These are phyloP conservation scores for Lepidostoma basale DNA, from an alignment of 1,140 invertebrate species.

Conservation along the genomic window DNA sequence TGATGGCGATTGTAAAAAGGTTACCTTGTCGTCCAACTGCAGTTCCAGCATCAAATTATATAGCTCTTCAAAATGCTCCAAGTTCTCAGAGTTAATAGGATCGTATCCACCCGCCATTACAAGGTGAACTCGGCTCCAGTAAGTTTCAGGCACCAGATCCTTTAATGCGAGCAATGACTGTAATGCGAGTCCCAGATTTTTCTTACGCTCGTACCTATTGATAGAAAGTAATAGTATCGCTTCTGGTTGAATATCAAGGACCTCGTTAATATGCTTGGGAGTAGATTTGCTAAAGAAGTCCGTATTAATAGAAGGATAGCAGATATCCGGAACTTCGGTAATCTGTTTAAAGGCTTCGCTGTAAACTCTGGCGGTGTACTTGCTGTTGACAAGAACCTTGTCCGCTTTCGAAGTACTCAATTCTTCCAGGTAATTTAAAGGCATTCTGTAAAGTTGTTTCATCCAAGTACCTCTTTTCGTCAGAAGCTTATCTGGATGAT, in stretches of 20 bases:
- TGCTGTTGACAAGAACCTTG: conserved; percentile 92
- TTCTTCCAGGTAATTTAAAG: conserved; percentile 93
- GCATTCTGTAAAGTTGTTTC: conserved; percentile 84
- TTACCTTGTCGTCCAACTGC: conserved; percentile 75
- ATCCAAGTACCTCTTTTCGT: conserved; percentile 68
- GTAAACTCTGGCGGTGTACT: conserved; percentile 88
- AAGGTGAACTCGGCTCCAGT: conserved; percentile 75
- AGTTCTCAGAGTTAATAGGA: conserved; percentile 85
- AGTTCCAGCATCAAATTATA: conserved; percentile 67
- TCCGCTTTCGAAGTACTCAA: conserved; percentile 84
- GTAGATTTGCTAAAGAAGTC: conserved; percentile 71
- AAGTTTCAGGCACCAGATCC: conserved; percentile 57
- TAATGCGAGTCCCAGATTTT: conserved; percentile 88
- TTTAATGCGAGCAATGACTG: conserved; percentile 75
- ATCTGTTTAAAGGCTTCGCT: conserved; percentile 81
- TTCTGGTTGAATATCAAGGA: conserved; percentile 55
- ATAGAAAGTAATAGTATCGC: conserved; percentile 86
- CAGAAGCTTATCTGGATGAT: conserved; percentile 95
- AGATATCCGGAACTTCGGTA: conserved; percentile 72
- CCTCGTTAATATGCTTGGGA: conserved; percentile 60
- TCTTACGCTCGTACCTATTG: conserved; percentile 97
- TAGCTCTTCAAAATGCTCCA: conserved; percentile 85
- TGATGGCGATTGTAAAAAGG: conserved; percentile 85
- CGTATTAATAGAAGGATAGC: conserved; percentile 94
- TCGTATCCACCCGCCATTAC: conserved; percentile 99